Base-by-base conservation (phyloP, 2,888 invertebrate species). In the Drosophila quinaria region DNA sequence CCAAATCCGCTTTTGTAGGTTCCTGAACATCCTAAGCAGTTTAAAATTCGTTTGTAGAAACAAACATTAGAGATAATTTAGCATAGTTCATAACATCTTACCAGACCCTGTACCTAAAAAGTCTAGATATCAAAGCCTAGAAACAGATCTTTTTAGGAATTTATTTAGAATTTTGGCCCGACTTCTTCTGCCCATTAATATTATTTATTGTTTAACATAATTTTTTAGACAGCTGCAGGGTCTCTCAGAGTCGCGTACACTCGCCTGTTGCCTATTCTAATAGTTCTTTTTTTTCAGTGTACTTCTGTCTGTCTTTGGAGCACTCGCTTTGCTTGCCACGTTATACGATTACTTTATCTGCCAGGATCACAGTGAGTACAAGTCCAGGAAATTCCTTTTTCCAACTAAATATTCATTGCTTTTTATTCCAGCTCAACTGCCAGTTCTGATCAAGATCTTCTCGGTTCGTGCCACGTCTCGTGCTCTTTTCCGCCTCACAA, bases 381-480 rank as follows among this genome's bases (percentile, higher is more conserved):
- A n/a, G 15, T 0, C 11, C 8, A 6, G 1, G 1, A 13, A 0
- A 9, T 15, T 8, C 17, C 17, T 11, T 3, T 6, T 22, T 41
- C n/a, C 4, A 31, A 11, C 25, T 55, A 25, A 50, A 0, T 4
- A 1, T 5, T 17, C 5, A 2, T 13, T 22, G 1, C 13, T 15
- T 17, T 11, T 13, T 35, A 10, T 1, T 4, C 1, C 8, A 74
- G 74, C 35, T 1, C 25, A 62, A 25, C 13, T 74, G 6, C 71
- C 82, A 0, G 59, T 71, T 10, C 15, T 80, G 3, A 33, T 90
- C 2, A 56, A 52, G 8, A 58, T 81, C 25, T 91, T 91, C 51
- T 92, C 91, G 0, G 54, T 91, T 8, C 67, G 78, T 1, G 68
- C 58, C 10, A 88, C 89, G 39, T 67, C 78, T 13, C 65, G 67